Base-by-base conservation (phyloP, 2,113 vertebrate genomes). In the Aix galericulata region DNA sequence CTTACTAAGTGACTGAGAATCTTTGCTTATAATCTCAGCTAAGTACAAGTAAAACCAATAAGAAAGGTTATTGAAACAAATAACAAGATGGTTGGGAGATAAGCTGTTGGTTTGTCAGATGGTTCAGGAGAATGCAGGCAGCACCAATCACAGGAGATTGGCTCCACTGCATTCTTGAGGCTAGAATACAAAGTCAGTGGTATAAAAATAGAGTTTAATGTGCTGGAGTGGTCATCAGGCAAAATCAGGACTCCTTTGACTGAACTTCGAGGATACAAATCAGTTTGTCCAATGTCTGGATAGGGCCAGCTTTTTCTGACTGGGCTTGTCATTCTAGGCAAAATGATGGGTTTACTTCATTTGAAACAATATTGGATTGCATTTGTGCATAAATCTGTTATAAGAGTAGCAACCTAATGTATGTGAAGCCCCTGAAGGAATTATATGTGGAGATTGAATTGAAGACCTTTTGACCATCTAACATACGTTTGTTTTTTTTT, bases 401-500 rank as follows among this genome's bases (percentile, higher is more conserved):
- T 17, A 80, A 38, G 14, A 88, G 9, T 38, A 72, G 46, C 12
- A 36, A 50, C 29, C 13, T 29, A 75, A 10, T 78, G 42, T 10
- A n/a, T 18, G 9, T 25, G 38, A 82, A 78, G 42, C 36, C 27
- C 44, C 44, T 38, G 38, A 40, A 84, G 66, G 26, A 93, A 88
- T 84, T 88, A 46, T 56, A 11, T 48, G 23, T n/a, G 32, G 56
- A 83, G 86, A 55, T 31, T 17, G 48, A 77, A 72, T 0, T 60
- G 42, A 84, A 76, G 69, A 87, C 29, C 83, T 69, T 31, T 68
- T 26, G 18, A 72, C 67, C 31, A 82, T 32, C 88, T 89, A 94
- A 25, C 48, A 32, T 63, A 67, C 50, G 44, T 2, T 38, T 40
- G 38, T 12, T 88, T 93, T 91, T 48, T 92, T 94, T 91, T 48